A percentile compares a stretch with the other conserved stretches of the same genome.
These are phyloP conservation scores for Silurus lanzhouensis DNA, from an alignment of 2,797 vertebrate species.

Conservation along the genomic window DNA sequence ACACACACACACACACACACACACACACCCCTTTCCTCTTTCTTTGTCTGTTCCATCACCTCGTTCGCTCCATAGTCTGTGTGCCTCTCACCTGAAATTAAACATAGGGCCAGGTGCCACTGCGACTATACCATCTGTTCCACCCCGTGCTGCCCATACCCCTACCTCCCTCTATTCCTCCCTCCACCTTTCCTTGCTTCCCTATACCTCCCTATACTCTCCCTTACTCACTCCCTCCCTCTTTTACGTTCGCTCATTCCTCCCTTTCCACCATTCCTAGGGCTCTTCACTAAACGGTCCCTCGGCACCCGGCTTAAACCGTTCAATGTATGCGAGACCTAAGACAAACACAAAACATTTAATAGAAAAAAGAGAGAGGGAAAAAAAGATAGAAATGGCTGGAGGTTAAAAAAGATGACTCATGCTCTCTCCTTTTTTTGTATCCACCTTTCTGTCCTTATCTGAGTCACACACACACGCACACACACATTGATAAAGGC, in stretches of 20 bases:
- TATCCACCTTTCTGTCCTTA: constrained; percentile 28
- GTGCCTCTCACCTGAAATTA: constrained; percentile 76
- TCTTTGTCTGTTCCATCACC: constrained; percentile 28
- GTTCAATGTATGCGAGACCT: background rate
- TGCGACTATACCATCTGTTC: constrained; percentile 74
- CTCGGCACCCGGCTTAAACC: background rate
- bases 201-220: background rate
- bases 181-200: background rate
- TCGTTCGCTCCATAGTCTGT: constrained; percentile 39
- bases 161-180: constrained; percentile 15
- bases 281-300: constrained; percentile 38
- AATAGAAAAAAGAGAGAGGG: background rate
- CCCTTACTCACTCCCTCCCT: background rate
- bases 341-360: constrained; percentile 14
- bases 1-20: background rate
- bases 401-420: constrained; percentile 32
- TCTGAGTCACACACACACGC: constrained; percentile 29
- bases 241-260: background rate
- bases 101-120: constrained; percentile 77
- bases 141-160: constrained; percentile 52
- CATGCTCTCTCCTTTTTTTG: constrained; percentile 25
- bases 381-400: constrained; percentile 16
- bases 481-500: constrained; percentile 30
- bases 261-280: constrained; percentile 30
- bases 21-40: constrained; percentile 13